Percentiles rank a stretch among this genome's conserved stretches.
These are phyloP conservation scores for Leptinotarsa lineolata DNA, from an alignment of 1,140 invertebrate species.

Conservation along the genomic window DNA sequence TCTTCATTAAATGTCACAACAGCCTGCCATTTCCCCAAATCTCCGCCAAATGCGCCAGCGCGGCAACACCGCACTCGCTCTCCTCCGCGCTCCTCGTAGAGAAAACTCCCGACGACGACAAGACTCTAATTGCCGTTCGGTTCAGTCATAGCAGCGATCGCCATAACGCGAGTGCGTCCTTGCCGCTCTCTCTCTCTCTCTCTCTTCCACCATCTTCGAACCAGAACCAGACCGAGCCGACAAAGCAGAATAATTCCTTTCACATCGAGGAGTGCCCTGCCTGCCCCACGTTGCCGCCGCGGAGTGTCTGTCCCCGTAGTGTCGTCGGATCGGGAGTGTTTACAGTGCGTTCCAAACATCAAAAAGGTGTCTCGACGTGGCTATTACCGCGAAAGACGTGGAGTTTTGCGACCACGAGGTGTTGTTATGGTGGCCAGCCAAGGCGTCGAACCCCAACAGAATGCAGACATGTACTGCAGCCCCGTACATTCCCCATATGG, in stretches of 20 bases:
- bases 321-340: slow-evolving; percentile 29
- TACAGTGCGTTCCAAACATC: slow-evolving; percentile 23
- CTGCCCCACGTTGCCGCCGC: slow-evolving; percentile 6
- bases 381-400: slow-evolving; percentile 28
- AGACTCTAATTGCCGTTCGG: slow-evolving; percentile 5
- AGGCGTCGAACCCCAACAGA: slow-evolving; percentile 50
- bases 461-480: slow-evolving; percentile 52
- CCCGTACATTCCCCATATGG: slow-evolving; percentile 47
- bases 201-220: background rate
- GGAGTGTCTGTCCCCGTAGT: slow-evolving; percentile 12
- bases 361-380: slow-evolving; percentile 44
- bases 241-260: background rate
- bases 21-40: background rate
- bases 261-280: slow-evolving; percentile 16
- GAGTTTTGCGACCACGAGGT: slow-evolving; percentile 20
- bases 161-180: background rate
- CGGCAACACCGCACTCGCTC: slow-evolving; percentile 7
- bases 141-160: slow-evolving; percentile 26
- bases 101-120: slow-evolving; percentile 23
- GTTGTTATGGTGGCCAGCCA: slow-evolving; percentile 55
- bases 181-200: background rate
- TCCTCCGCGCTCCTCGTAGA: slow-evolving; percentile 23
- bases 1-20: no score
- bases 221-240: background rate
- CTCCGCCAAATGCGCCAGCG: background rate